Base-by-base conservation (phyloP, 2,113 vertebrate species). In the Oncorhynchus masou region DNA sequence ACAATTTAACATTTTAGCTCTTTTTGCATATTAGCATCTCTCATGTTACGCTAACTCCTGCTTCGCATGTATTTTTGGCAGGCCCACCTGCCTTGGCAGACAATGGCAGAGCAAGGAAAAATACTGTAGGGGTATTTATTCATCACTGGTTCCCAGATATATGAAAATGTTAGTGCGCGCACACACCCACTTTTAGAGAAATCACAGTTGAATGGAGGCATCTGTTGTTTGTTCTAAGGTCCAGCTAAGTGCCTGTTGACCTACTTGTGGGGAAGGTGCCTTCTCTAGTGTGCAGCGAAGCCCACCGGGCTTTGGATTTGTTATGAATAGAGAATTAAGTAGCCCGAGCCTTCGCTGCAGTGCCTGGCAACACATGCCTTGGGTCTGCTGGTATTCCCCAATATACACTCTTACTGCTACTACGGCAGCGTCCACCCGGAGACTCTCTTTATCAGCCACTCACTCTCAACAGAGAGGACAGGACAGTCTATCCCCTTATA, bases 11-110 rank as follows among this genome's bases (percentile, higher is more conserved):
- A 82, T 73, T 84, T 88, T 79, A 74, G 76, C 74, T 70, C 71
- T 64, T 73, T 73, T 70, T 75, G 78, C 74, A 81, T 85, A 79
- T 89, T 84, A 86, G 81, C 68, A 84, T 86, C 77, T 75, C 51
- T 77, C 79, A 70, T 87, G 82, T 82, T 84, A 79, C 70, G 71
- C 13, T 73, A 65, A 69, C 57, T 8, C 68, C 79, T 76, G 78
- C 75, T 67, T 68, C 60, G 20, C 74, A 68, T 87, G 85, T 91
- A 89, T 88, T 90, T 90, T 84, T 88, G 90, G 84, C 80, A 49
- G 24, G 66, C 59, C 78, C 9, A 49, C 59, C 77, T 64, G 62
- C 59, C 59, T 48, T 68, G 64, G 68, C 62, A 86, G 72, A 72
- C 19, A 80, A 79, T 76, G 77, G 79, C 74, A 77, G 79, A 78